phyloP scores from a whole-genome alignment of 2,888 invertebrate genomes.

The Cyrtodaria siliqua region DNA sequence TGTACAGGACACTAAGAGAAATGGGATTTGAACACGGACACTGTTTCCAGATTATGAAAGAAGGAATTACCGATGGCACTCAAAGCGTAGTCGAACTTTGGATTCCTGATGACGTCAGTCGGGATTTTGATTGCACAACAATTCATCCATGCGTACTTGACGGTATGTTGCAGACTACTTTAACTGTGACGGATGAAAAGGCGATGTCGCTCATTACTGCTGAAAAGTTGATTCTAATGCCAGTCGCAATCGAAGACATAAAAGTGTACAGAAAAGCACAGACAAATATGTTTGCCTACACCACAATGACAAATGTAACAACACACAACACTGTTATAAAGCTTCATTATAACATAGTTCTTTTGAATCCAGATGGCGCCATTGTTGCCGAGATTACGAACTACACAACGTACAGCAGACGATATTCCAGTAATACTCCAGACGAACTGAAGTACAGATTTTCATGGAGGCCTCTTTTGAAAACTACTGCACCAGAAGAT shows the following conservation, averaged over 20 bases:
- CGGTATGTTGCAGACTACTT: constrained; percentile 13
- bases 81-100: not conserved
- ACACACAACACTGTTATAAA: not conserved
- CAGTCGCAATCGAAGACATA: not conserved
- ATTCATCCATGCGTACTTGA: constrained; percentile 33
- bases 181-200: not conserved
- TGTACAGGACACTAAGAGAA: constrained; percentile 4
- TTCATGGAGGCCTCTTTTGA: no score
- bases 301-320: not conserved
- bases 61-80: not conserved
- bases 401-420: not conserved
- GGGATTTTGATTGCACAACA: not conserved
- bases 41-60: constrained; percentile 1
- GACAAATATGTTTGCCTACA: not conserved
- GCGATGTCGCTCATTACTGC: not conserved
- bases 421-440: not conserved
- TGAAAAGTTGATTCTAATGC: not conserved
- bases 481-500: no score
- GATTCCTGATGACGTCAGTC: not conserved
- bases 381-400: constrained; percentile 2
- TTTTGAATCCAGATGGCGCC: not conserved
- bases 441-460: constrained; percentile 8
- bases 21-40: constrained; percentile 17
- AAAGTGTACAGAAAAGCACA: not conserved
- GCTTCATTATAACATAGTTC: constrained; percentile 3